Percentiles rank a stretch among this genome's conserved stretches.
Conservation (phyloP, 2,113 vertebrate species). For the Genyomyrus donnyi region DNA sequence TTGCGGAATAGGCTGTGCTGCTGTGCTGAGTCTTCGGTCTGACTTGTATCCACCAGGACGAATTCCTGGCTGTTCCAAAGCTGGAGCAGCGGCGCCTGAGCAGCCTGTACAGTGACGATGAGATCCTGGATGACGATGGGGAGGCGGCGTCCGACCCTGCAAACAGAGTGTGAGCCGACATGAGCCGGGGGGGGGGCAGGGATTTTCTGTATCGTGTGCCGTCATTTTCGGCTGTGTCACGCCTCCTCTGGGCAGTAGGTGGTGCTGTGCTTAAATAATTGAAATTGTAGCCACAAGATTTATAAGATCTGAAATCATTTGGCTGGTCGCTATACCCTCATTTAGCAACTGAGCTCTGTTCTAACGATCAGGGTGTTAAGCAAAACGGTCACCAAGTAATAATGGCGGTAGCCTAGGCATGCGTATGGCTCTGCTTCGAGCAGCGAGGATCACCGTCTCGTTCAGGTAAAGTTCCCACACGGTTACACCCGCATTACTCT, state of each 20-base stretch:
- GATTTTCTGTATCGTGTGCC: background rate
- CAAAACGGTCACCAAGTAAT: background rate
- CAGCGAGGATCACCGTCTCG: background rate
- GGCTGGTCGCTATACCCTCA: background rate
- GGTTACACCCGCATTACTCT: background rate
- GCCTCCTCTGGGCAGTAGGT: background rate
- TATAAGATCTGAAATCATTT: background rate
- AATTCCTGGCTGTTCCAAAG: conserved; percentile 42
- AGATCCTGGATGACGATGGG: conserved; percentile 48
- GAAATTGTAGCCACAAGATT: background rate
- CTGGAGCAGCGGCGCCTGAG: conserved; percentile 14
- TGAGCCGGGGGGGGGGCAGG: background rate
- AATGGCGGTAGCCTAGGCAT: background rate
- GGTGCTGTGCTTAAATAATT: background rate
- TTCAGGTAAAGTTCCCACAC: background rate
- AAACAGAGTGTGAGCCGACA: conserved; percentile 36
- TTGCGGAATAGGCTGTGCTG: background rate
- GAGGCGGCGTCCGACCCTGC: conserved; percentile 16
- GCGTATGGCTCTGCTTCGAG: background rate
- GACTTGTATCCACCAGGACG: conserved; percentile 35
- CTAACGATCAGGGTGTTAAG: background rate
- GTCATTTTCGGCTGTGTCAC: background rate
- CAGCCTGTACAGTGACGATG: conserved; percentile 61
- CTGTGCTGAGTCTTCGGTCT: background rate
- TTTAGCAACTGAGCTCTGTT: background rate